Percentiles rank a stretch among this genome's conserved stretches.
phyloP scores from a whole-genome alignment of 2,888 invertebrate species.

The Cephus nigrinus region DNA sequence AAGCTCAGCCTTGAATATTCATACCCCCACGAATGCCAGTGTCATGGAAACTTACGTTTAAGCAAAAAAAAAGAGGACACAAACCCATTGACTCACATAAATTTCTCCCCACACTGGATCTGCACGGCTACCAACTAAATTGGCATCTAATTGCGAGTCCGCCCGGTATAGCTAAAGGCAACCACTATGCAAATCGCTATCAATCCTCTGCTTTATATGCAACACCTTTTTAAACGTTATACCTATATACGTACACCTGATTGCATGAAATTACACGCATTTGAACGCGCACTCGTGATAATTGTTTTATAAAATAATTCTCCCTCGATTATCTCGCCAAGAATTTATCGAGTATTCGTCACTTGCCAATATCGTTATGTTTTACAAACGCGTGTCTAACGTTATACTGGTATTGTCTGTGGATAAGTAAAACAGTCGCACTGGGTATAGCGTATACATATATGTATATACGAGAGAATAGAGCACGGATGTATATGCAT shows the following conservation, averaged over 20 bases:
- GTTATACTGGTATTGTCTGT: neutral
- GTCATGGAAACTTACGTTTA: neutral
- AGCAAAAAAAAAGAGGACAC: neutral
- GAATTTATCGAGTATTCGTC: neutral
- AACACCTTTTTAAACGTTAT: conserved; percentile 10
- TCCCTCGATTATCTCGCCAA: neutral
- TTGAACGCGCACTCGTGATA: neutral
- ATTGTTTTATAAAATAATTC: neutral
- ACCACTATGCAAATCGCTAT: conserved; percentile 38
- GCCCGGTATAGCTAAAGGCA: conserved; percentile 13
- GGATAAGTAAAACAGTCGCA: neutral
- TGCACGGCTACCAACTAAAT: neutral
- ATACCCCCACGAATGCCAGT: neutral
- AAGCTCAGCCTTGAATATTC: neutral
- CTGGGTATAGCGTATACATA: neutral
- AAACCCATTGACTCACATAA: neutral
- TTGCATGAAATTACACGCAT: neutral
- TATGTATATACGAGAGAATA: neutral
- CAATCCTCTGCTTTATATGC: conserved; percentile 25
- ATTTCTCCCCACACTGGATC: neutral
- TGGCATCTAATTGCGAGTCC: neutral
- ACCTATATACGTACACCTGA: neutral
- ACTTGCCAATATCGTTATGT: neutral
- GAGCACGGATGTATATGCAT: neutral
- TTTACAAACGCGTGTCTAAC: neutral